phyloP scores from a whole-genome alignment of 2,797 vertebrate genomes.

The Avahi laniger region DNA sequence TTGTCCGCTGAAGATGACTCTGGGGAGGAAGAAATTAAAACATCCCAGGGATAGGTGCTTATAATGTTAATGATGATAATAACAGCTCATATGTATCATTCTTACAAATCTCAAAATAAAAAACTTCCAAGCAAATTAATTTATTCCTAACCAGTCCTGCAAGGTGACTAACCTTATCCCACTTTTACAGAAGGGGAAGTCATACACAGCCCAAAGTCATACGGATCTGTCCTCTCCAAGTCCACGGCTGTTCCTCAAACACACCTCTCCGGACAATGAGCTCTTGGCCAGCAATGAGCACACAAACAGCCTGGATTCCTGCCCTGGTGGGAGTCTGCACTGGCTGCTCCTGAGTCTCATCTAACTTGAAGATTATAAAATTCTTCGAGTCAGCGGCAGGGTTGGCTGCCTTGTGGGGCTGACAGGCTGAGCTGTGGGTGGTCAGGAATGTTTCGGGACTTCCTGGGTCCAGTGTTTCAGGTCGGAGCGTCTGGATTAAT shows the following conservation, averaged over 20 bases:
- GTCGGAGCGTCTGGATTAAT: slow-evolving; percentile 73
- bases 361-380: slow-evolving; percentile 32
- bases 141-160: neutral
- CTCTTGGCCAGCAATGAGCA: neutral
- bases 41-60: neutral
- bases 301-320: neutral
- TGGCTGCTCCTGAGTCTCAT: slow-evolving; percentile 8
- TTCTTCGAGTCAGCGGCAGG: slow-evolving; percentile 13
- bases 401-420: neutral
- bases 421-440: slow-evolving; percentile 57
- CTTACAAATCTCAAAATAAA: slow-evolving; percentile 1
- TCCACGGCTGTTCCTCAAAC: neutral
- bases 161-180: neutral
- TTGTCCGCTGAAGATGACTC: neutral
- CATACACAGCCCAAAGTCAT: neutral
- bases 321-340: neutral
- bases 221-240: neutral
- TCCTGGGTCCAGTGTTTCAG: slow-evolving; percentile 68
- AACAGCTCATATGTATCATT: neutral
- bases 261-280: neutral
- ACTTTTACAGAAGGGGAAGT: neutral
- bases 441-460: slow-evolving; percentile 74
- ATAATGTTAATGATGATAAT: neutral
- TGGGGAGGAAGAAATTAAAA: neutral
- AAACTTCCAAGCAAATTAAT: neutral